Percentiles rank a stretch among this genome's conserved stretches.
Conservation (phyloP, 92 coral and sea anemone species). For the Diadumene lineata region DNA sequence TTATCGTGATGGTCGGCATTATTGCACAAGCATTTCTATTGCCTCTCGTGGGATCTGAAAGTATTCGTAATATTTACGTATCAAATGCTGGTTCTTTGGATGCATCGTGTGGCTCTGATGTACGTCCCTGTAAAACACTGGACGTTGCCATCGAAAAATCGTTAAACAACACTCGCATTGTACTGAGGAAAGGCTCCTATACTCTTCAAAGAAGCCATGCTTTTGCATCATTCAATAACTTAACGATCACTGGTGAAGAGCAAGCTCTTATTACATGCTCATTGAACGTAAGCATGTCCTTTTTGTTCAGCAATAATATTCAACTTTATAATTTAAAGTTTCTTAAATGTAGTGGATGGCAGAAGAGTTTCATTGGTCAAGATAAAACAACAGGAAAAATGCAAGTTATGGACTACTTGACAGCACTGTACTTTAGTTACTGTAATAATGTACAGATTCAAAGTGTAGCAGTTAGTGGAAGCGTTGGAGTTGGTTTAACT, state of each 20-base stretch:
- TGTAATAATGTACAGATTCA: conserved; percentile 14
- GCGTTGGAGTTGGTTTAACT: conserved; percentile 60
- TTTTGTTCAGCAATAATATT: conserved; percentile 11
- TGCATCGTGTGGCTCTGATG: conserved; percentile 25
- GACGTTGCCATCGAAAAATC: conserved; percentile 21
- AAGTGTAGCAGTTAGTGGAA: conserved; percentile 19
- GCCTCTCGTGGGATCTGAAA: too few species aligned
- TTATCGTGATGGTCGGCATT: too few species aligned
- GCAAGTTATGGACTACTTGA: conserved; percentile 4
- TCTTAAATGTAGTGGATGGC: conserved; percentile 28
- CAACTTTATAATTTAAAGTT: conserved; percentile 17
- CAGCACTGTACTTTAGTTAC: conserved; percentile 28
- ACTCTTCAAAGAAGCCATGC: neutral
- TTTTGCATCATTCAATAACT: neutral
- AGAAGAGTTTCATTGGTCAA: conserved; percentile 17
- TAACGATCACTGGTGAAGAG: conserved; percentile 12
- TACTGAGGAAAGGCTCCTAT: conserved; percentile 19
- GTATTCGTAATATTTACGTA: neutral
- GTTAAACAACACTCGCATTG: conserved; percentile 7
- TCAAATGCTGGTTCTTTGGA: neutral
- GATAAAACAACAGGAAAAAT: conserved; percentile 8
- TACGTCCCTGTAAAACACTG: conserved; percentile 10
- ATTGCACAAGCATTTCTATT: too few species aligned
- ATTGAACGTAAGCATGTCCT: conserved; percentile 6
- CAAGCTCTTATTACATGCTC: conserved; percentile 6